Base-by-base conservation (phyloP, 2,113 vertebrate species). In the Thinocorus orbignyianus region DNA sequence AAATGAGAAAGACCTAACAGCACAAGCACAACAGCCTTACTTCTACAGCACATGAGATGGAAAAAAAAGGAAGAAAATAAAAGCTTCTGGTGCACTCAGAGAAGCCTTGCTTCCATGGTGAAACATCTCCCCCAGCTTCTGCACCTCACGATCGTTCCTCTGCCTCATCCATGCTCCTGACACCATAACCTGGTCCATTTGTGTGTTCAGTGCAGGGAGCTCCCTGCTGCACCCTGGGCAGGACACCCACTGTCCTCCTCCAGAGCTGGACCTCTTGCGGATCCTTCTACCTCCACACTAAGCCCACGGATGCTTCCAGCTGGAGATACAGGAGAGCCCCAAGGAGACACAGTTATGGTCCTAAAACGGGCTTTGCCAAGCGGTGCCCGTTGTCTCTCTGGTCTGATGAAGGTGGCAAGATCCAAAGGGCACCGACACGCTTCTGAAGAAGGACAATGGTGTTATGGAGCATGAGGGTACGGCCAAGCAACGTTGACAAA, bases 381-480 rank as follows among this genome's bases (percentile, higher is more conserved):
- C 0, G 11, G 2, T 23, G 68, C 66, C 62, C 31, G 28, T 72
- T 15, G 28, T 48, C 8, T 17, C 15, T 14, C 35, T 0, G 0
- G 17, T 1, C 35, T 4, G 0, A 2, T 0, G 14, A 17, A 25
- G 52, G 15, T 2, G 17, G 31, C 37, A 12, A 19, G 1, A 5
- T 18, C 26, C 52, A 18, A 20, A 20, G 69, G 68, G 44, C 84
- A 55, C 39, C 18, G 10, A n/a, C 7, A 5, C 2, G 2, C 23
- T 13, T 5, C 2, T 1, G 7, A 26, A 17, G 2, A 1, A 8
- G 0, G 3, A 2, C 0, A 3, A 17, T 9, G 49, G 41, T 3
- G 1, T 6, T 0, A 3, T 1, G 2, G 1, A 25, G 37, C 9
- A 9, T 0, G 1, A 33, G 9, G 68, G 42, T 6, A 9, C 35